Evolutionary conservation across 2,888 invertebrate species (phyloP).

Genomic region (Heteropelma amictum): DNA sequence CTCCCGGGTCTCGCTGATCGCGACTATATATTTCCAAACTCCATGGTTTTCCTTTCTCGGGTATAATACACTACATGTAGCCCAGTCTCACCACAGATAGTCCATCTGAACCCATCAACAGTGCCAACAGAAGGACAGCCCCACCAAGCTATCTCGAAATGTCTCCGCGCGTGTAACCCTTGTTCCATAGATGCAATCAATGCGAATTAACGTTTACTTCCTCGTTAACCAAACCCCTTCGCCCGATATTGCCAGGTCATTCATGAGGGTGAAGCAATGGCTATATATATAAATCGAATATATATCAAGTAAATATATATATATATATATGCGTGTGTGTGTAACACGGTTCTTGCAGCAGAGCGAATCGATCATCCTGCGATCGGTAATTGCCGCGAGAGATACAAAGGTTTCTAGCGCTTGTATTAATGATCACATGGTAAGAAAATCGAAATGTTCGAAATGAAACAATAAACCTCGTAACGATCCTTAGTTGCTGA

Average conservation of each 20-base stretch:
- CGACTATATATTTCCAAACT: conserved; percentile 5
- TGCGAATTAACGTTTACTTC: conserved; percentile 66
- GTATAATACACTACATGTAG: not conserved
- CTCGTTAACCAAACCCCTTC: conserved; percentile 39
- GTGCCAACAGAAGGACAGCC: conserved; percentile 40
- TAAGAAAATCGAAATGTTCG: not conserved
- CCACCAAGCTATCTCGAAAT: conserved; percentile 53
- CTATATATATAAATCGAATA: not conserved
- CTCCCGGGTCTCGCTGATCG: conserved; percentile 13
- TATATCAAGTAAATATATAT: not conserved
- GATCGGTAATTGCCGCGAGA: conserved; percentile 20
- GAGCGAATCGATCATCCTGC: conserved; percentile 18
- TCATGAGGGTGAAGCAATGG: conserved; percentile 2
- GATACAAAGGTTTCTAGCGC: not conserved
- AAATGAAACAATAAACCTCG: too few relatives aligned
- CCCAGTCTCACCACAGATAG: conserved; percentile 19
- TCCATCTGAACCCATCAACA: conserved; percentile 45
- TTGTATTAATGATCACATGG: not conserved
- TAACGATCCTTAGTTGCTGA: too few relatives aligned
- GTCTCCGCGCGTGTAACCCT: conserved; percentile 50
- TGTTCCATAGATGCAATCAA: conserved; percentile 60
- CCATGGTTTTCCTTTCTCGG: conserved; percentile 3
- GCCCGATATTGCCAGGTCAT: not conserved
- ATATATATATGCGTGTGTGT: not conserved
- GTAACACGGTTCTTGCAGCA: not conserved